Percentiles rank a stretch among this genome's conserved stretches.
phyloP scores from a whole-genome alignment of 2,888 invertebrate species.

The Lutraria lutraria region DNA sequence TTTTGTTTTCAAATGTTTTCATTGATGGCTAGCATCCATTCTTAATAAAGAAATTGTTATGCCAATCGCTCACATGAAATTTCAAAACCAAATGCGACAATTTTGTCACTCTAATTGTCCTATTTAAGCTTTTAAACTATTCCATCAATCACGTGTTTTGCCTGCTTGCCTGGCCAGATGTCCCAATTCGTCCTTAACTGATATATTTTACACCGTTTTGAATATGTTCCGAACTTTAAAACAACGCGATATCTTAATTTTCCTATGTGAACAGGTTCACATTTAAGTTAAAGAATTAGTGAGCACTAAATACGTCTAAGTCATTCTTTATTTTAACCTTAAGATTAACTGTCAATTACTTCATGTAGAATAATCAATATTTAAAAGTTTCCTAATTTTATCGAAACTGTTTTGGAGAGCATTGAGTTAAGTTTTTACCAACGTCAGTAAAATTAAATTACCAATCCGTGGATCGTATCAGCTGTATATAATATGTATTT shows the following conservation, averaged over 20 bases:
- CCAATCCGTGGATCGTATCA: no score
- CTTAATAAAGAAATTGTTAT: not conserved
- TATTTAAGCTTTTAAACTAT: not conserved
- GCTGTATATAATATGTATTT: not conserved
- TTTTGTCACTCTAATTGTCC: not conserved
- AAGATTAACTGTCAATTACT: no score
- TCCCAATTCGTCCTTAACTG: not conserved
- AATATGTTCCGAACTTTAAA: not conserved
- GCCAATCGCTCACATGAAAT: not conserved
- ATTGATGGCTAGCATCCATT: not conserved
- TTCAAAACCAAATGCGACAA: constrained; percentile 1
- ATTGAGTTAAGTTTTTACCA: no score
- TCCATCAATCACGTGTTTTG: not conserved
- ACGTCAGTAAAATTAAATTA: no score
- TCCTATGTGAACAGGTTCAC: not conserved
- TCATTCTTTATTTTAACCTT: no score
- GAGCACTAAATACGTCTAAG: no score
- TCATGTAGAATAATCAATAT: no score
- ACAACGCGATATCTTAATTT: not conserved
- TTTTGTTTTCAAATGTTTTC: no score
- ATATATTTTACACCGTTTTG: not conserved
- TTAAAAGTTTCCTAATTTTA: no score
- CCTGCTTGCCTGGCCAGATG: not conserved
- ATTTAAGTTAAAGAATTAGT: not conserved
- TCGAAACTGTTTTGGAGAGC: no score